Base-by-base conservation (phyloP, 2,113 vertebrate genomes). In the Coracopsis vasa region DNA sequence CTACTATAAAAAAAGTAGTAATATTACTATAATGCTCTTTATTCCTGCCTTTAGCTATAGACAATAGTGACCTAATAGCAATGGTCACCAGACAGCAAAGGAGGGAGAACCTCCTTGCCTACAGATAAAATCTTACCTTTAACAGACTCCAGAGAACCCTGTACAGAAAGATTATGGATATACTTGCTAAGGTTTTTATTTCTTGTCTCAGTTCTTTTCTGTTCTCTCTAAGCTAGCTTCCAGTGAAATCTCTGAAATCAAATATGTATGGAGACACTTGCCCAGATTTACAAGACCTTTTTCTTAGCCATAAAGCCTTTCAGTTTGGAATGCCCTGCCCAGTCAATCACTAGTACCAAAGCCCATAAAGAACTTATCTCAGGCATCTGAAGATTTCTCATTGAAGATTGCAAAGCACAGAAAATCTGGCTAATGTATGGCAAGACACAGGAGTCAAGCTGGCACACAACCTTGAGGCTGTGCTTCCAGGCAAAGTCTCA, bases 241-340 rank as follows among this genome's bases (percentile, higher is more conserved):
- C 74, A 77, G 31, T n/a, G 53, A 95, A 85, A 77, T 45, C 58
- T 72, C 56, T 85, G 56, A 73, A 90, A 82, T 45, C 37, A 80
- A 75, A 33, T 47, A 41, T 0, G 0, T 24, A 44, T 4, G 23
- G 39, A 54, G 39, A 67, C 23, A 54, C 25, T 77, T 70, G 37
- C 15, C 21, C 50, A 61, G 19, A 70, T 47, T 88, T 50, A 53
- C n/a, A 70, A 41, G 6, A 60, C 5, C 6, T 54, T 58, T 70
- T 72, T 53, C 72, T 84, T 61, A 48, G 11, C 35, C 44, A 33
- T 20, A 27, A 71, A 75, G 11, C 16, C 27, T 37, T 75, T 89
- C 28, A 31, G 29, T 60, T 51, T 64, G 20, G 50, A 88, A 88
- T 31, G 45, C 29, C 39, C 41, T 80, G 29, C 14, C 9, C 48